These are phyloP conservation scores for Lithobates pipiens DNA, from an alignment of 2,797 vertebrate genomes.

Conservation along the genomic window DNA sequence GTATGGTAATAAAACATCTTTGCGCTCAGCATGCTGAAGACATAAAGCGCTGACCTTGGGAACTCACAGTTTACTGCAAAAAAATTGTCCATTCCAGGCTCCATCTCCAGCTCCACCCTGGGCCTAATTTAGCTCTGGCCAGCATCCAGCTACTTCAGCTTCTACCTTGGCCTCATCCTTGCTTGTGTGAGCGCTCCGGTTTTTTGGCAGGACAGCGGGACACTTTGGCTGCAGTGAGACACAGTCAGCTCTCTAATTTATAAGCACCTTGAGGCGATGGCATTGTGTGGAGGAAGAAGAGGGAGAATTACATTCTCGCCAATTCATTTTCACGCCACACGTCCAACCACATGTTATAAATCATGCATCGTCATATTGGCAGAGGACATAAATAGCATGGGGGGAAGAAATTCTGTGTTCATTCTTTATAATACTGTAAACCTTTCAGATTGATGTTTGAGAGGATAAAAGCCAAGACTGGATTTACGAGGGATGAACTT, in stretches of 20 bases:
- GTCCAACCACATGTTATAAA: constrained; percentile 24
- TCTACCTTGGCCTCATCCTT: constrained; percentile 29
- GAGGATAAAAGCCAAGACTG: background rate
- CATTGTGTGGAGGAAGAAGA: background rate
- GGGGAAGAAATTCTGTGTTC: background rate
- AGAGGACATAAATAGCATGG: constrained; percentile 11
- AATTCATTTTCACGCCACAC: constrained; percentile 14
- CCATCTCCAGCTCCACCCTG: constrained; percentile 29
- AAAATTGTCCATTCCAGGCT: constrained; percentile 26
- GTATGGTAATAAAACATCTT: background rate
- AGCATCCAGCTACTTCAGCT: constrained; percentile 15
- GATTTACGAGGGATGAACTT: constrained; percentile 4
- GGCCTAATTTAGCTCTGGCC: constrained; percentile 54
- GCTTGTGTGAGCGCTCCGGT: background rate
- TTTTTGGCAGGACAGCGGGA: constrained; percentile 31
- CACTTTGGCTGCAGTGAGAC: constrained; percentile 3
- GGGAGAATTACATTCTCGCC: background rate
- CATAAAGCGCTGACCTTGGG: constrained; percentile 25
- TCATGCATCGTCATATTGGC: constrained; percentile 8
- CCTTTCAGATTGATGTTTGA: background rate
- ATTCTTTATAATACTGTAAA: constrained; percentile 29
- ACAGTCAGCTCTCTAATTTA: constrained; percentile 50
- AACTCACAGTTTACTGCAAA: constrained; percentile 31
- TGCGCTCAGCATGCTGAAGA: background rate
- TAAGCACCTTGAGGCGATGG: constrained; percentile 47